A percentile compares a stretch with the other conserved stretches of the same genome.
Conservation (phyloP, 2,797 vertebrate species). For the Rhabdophis nuchalis region DNA sequence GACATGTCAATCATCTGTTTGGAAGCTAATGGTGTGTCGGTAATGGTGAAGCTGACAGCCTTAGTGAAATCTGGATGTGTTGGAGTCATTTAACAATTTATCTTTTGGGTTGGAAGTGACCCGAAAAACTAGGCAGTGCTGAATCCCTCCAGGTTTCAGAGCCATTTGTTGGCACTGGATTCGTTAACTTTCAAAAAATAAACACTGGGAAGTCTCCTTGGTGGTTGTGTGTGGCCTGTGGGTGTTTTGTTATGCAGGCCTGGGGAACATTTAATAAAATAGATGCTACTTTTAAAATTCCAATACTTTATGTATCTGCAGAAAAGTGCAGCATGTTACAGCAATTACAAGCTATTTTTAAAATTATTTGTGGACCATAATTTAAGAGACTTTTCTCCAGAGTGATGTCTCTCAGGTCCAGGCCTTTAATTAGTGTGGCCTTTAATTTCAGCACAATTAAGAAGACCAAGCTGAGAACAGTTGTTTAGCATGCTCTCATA, state of each 20-base stretch:
- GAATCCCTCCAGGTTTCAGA: not conserved
- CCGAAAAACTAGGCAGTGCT: not conserved
- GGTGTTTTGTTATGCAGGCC: not conserved
- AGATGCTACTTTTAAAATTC: not conserved
- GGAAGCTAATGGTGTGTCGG: not conserved
- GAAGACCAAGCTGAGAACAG: not conserved
- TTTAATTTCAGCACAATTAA: not conserved
- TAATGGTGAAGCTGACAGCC: not conserved
- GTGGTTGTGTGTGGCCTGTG: not conserved
- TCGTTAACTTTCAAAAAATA: not conserved
- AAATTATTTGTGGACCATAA: not conserved
- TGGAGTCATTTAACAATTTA: not conserved
- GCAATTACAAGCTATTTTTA: not conserved
- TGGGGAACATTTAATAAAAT: not conserved
- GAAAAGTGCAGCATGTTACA: not conserved
- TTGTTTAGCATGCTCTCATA: not conserved
- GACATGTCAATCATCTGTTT: not conserved
- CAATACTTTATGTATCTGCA: not conserved
- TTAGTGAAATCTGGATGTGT: not conserved
- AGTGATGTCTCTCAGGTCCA: not conserved
- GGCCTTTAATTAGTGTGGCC: not conserved
- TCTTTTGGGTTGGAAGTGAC: not conserved
- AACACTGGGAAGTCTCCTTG: not conserved
- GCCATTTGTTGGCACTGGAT: not conserved
- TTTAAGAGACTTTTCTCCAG: not conserved